Evolutionary conservation across 2,888 invertebrate species (phyloP).

Genomic region (Muschampia staudingeri): DNA sequence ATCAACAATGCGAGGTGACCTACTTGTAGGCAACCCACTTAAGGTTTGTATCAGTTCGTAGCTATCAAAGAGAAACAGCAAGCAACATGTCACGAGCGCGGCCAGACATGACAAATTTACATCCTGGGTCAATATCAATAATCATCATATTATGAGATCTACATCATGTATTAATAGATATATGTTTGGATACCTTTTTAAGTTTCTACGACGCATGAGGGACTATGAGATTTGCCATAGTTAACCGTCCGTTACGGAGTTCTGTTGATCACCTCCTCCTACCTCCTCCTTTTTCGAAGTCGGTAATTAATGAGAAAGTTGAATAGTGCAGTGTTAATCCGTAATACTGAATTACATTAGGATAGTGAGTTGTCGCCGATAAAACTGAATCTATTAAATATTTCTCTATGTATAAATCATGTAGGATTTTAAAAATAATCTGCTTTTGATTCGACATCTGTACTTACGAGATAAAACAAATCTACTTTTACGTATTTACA

Average conservation of each 20-base stretch:
- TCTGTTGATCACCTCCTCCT: too few relatives aligned
- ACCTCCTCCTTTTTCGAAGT: too few relatives aligned
- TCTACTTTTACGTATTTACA: not conserved
- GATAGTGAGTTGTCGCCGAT: too few relatives aligned
- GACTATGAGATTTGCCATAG: too few relatives aligned
- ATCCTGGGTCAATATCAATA: slow-evolving; percentile 19
- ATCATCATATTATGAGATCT: not conserved
- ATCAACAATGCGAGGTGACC: slow-evolving; percentile 41
- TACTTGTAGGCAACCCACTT: slow-evolving; percentile 31
- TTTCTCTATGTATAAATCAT: not conserved
- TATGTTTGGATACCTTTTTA: too few relatives aligned
- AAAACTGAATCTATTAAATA: too few relatives aligned
- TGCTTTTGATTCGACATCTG: not conserved
- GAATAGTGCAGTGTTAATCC: too few relatives aligned
- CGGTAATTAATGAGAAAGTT: too few relatives aligned
- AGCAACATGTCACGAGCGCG: slow-evolving; percentile 51
- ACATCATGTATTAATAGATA: too few relatives aligned
- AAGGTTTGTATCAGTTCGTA: slow-evolving; percentile 27
- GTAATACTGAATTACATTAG: too few relatives aligned
- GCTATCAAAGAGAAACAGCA: slow-evolving; percentile 36
- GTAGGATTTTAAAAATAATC: not conserved
- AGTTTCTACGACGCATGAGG: too few relatives aligned
- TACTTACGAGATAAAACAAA: not conserved
- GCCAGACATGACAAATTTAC: slow-evolving; percentile 33
- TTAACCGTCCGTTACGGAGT: too few relatives aligned